A percentile compares a stretch with the other conserved stretches of the same genome.
Conservation (phyloP, 2,113 vertebrate genomes). For the Sebastes fasciatus region DNA sequence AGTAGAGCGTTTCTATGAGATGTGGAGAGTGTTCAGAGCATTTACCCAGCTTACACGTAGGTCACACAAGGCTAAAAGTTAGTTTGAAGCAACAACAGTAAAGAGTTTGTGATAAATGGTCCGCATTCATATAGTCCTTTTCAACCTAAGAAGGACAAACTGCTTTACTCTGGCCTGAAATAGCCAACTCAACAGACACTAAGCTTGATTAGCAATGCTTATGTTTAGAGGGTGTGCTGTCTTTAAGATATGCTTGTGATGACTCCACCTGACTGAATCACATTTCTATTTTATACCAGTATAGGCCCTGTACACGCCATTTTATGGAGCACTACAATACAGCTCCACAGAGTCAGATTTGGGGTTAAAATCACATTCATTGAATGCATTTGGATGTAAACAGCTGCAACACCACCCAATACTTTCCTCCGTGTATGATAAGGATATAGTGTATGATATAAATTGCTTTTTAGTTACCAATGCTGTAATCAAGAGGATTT, state of each 20-base stretch:
- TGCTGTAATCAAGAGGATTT: not conserved
- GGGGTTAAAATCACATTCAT: not conserved
- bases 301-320: constrained; percentile 44
- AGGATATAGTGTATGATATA: not conserved
- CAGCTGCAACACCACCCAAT: not conserved
- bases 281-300: not conserved
- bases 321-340: constrained; percentile 5
- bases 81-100: not conserved
- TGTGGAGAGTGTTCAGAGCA: not conserved
- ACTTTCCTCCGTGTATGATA: too few relatives aligned
- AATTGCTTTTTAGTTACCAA: not conserved
- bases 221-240: constrained; percentile 3
- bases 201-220: not conserved
- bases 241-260: too few relatives aligned
- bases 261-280: not conserved
- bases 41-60: not conserved
- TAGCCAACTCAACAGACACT: not conserved
- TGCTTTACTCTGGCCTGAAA: not conserved
- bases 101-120: too few relatives aligned
- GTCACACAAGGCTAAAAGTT: not conserved
- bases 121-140: not conserved
- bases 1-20: not conserved
- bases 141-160: not conserved
- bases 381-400: not conserved
- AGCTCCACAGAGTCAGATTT: not conserved